Percentiles rank a stretch among this genome's conserved stretches.
Evolutionary conservation across 2,888 invertebrate species (phyloP).

Genomic region (Galerucella nymphaeae): DNA sequence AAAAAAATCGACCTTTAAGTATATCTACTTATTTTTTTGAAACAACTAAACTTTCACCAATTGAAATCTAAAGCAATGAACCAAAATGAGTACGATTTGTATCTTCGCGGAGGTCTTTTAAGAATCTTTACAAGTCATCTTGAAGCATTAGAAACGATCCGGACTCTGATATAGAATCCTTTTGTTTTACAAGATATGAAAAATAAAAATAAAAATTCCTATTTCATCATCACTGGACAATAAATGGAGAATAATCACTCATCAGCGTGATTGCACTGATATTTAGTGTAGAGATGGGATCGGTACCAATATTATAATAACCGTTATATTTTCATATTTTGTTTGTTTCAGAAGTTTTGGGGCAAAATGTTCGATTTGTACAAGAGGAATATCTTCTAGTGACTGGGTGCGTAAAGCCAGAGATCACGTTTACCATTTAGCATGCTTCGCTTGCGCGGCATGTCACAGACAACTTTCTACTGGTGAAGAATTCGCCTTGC

Average conservation of each 20-base stretch:
- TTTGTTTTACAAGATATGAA: constrained; percentile 7
- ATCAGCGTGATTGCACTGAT: constrained; percentile 1
- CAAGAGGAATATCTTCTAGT: constrained; percentile 90
- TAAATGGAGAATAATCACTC: neutral
- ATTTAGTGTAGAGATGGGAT: neutral
- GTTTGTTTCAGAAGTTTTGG: constrained; percentile 86
- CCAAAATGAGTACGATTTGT: constrained; percentile 13
- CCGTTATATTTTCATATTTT: neutral
- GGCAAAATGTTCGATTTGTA: constrained; percentile 96
- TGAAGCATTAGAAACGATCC: constrained; percentile 1
- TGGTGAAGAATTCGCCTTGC: constrained; percentile 96
- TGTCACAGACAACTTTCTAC: constrained; percentile 93
- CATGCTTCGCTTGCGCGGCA: constrained; percentile 98
- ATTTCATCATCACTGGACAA: neutral
- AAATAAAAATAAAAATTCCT: neutral
- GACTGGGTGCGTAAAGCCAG: constrained; percentile 98
- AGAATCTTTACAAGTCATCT: constrained; percentile 5
- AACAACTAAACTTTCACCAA: too few species aligned
- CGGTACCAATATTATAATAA: too few species aligned
- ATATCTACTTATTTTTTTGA: neutral
- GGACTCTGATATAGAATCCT: constrained; percentile 2
- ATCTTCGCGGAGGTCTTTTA: constrained; percentile 6
- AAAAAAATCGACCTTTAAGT: neutral
- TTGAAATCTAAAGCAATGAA: neutral
- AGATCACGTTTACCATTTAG: constrained; percentile 95